Evolutionary conservation across 2,797 vertebrate genomes (phyloP), one percentile per base, ranked within the genome.

Genomic region (Rachycentron canadum): DNA sequence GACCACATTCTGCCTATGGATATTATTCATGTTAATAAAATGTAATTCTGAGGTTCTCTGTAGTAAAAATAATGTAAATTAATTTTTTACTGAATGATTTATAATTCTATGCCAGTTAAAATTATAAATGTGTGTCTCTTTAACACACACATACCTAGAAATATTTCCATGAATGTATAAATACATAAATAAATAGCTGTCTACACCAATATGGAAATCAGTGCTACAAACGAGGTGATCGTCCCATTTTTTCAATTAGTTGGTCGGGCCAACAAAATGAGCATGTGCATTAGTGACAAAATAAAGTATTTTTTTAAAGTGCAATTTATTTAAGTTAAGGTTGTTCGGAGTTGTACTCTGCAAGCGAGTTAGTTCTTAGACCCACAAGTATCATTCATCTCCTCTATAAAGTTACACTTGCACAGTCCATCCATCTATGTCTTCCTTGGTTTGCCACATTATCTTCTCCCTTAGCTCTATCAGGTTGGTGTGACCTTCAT

Each of bases 401-500:
- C 50, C 47, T 72, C 25, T 56, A 67, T 60, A 41, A 74, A 76
- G 74, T 69, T 59, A 40, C 25, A 57, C 66, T 60, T 30, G 34
- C 25, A 73, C 49, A 47, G 50, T 40, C 56, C 50, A 59, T 72
- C 60, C 58, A 62, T 82, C 76, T 58, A 8, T 23, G 78, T 78
- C 63, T 83, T 82, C 59, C 78, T 77, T 76, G 36, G 79, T 81
- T 85, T 76, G 76, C 80, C 76, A 85, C 78, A 55, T 82, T 57
- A 86, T 82, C 63, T 75, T 69, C 64, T 36, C 81, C 40, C 57
- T 81, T 78, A 50, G 60, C 85, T 70, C 79, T 79, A 78, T 69
- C 90, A 90, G 89, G 90, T 92, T 92, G 85, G 55, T 47, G 47
- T 92, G 94, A 95, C 94, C 95, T 95, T 95, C 89, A 84, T 91